Conservation (phyloP, 2,888 invertebrate species). For the Mesorhabditis belari region DNA sequence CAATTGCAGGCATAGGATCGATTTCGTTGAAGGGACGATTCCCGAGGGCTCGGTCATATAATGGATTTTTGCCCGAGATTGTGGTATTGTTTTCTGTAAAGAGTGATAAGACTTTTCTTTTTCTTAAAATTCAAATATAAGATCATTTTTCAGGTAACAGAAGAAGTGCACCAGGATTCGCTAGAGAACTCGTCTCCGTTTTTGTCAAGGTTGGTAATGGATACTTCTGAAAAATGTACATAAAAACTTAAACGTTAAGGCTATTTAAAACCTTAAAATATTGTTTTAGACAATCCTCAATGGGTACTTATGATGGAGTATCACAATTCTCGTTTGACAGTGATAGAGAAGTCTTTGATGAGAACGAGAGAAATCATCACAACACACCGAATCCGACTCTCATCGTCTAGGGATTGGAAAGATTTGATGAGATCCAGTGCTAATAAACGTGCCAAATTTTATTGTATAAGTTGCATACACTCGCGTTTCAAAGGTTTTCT, state of each 20-base stretch:
- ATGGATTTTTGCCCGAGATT: not conserved
- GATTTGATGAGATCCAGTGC: too few relatives aligned
- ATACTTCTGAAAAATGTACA: too few relatives aligned
- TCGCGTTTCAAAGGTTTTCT: too few relatives aligned
- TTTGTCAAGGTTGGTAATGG: not conserved
- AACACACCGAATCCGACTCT: too few relatives aligned
- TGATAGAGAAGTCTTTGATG: not conserved
- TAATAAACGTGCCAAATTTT: too few relatives aligned
- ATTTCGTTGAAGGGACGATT: not conserved
- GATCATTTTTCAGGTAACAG: not conserved
- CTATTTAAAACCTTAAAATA: too few relatives aligned
- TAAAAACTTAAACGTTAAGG: too few relatives aligned
- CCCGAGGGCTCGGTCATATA: not conserved
- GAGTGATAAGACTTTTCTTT: not conserved
- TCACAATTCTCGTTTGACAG: not conserved
- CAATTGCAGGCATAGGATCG: not conserved
- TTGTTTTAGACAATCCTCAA: not conserved
- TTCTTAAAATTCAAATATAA: not conserved
- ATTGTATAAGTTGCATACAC: too few relatives aligned
- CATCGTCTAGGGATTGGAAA: too few relatives aligned
- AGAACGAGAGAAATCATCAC: too few relatives aligned
- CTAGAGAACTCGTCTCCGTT: not conserved
- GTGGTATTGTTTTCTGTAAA: not conserved
- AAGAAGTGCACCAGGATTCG: not conserved
- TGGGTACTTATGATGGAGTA: not conserved